Base-by-base conservation (phyloP, 2,797 vertebrate genomes). In the Cottoperca gobio region DNA sequence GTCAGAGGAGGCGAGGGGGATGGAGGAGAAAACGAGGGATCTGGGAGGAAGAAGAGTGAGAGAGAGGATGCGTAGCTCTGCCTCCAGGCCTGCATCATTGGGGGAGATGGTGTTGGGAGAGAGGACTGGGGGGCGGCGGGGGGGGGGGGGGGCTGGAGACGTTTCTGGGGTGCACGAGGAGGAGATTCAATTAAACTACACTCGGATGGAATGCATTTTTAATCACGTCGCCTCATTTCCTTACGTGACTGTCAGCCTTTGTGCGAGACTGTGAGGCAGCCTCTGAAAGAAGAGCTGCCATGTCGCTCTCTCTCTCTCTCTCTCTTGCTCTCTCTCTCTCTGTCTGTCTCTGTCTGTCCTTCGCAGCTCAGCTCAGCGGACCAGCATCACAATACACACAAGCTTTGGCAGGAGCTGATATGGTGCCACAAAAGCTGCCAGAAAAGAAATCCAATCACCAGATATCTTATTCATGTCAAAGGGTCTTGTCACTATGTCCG, bases 131-230 rank as follows among this genome's bases (percentile, higher is more conserved):
- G 3, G 39, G 28, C n/a, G n/a, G n/a, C n/a, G 21, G 3, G 39
- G 28, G 16, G 46, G 21, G 3, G 39, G 28, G 75, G 45, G 65
- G 55, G 63, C 23, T 28, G 66, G 75, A 48, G 53, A 24, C 14
- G 39, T 69, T 79, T 66, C 74, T 59, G 24, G 67, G 64, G 61
- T 59, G 78, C 59, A 61, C 0, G 33, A 87, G 88, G 83, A 83
- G 86, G 88, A 86, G 89, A 91, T 90, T 91, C 87, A 93, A 93
- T 93, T 91, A 91, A 86, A 88, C 82, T 86, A 91, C 84, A 91
- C 79, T 87, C 70, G 82, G 85, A 88, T 17, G 58, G 69, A 88
- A 93, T 92, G 88, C 89, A 92, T 93, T 91, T 93, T 92, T 93
- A 93, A 93, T 92, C 82, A 86, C 11, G 40, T 28, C 24, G 70